Evolutionary conservation across 2,113 vertebrate species (phyloP), one percentile per base, ranked within the genome.

Genomic region (Hiodon tergisus): DNA sequence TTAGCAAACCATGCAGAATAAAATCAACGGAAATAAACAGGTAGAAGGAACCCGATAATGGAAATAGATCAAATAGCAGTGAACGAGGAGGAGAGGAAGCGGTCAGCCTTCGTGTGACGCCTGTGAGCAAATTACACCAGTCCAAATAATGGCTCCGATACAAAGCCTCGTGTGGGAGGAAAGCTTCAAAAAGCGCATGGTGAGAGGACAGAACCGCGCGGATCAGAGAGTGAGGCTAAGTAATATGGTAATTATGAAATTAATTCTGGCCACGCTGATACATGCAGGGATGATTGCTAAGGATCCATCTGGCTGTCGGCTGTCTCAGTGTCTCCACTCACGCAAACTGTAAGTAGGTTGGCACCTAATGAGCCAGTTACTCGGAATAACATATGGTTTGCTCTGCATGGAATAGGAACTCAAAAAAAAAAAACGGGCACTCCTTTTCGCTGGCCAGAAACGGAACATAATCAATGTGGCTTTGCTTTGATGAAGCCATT

Each of bases 291-390:
- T 63, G 71, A 53, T 73, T 77, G 67, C 75, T 66, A 57, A 58
- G 66, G 74, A 80, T 80, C 78, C 73, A 84, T 85, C 81, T 87
- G 86, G 76, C 63, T 69, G 65, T 75, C 74, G 71, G 31, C 76
- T 80, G 55, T 76, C 80, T 78, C 78, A 82, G 72, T 77, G 11
- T 77, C 81, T 81, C 62, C 78, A 78, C 83, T 81, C 78, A 79
- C 78, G 73, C 81, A 76, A 75, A 77, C 31, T 31, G 31, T 31
- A 80, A 77, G 74, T 76, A 81, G 31, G 77, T 78, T 86, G 80
- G 73, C 80, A 80, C 78, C 83, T 87, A 89, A 89, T 77, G 86
- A 90, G 86, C 81, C 74, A 80, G 81, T 80, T 78, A 81, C 80
- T 76, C 74, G 61, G 77, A 81, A 76, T 78, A 87, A 83, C 86